Conservation (phyloP, 2,113 vertebrate species). For the Galeopterus variegatus region DNA sequence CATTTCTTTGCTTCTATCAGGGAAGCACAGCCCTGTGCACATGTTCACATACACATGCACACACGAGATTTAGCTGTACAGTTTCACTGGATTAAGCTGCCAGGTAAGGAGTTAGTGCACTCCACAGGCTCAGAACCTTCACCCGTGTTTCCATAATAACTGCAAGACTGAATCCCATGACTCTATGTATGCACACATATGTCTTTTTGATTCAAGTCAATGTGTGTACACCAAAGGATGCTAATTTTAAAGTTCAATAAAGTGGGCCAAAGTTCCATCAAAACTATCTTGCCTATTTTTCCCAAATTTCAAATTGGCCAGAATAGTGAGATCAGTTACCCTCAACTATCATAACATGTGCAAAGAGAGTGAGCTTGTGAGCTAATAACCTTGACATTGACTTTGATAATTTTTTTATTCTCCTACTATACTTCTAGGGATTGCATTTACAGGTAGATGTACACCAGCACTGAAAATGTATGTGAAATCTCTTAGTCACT, state of each 20-base stretch:
- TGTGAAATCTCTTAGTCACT: neutral
- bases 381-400: neutral
- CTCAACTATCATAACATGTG: neutral
- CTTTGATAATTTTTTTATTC: neutral
- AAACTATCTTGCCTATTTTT: neutral
- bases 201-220: neutral
- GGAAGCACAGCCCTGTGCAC: neutral
- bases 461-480: neutral
- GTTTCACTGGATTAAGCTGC: neutral
- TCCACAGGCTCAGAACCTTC: neutral
- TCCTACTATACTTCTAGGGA: neutral
- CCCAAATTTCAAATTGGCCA: neutral
- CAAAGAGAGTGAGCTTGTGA: neutral
- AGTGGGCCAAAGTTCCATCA: neutral
- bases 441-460: neutral
- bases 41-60: no score
- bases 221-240: neutral
- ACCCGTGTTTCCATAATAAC: neutral
- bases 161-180: neutral
- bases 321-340: neutral
- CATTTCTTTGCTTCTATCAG: neutral
- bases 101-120: neutral
- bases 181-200: neutral
- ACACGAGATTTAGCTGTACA: neutral
- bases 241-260: slow-evolving; percentile 11